Evolutionary conservation across 2,888 invertebrate genomes (phyloP).

Genomic region (Bembecia ichneumoniformis): DNA sequence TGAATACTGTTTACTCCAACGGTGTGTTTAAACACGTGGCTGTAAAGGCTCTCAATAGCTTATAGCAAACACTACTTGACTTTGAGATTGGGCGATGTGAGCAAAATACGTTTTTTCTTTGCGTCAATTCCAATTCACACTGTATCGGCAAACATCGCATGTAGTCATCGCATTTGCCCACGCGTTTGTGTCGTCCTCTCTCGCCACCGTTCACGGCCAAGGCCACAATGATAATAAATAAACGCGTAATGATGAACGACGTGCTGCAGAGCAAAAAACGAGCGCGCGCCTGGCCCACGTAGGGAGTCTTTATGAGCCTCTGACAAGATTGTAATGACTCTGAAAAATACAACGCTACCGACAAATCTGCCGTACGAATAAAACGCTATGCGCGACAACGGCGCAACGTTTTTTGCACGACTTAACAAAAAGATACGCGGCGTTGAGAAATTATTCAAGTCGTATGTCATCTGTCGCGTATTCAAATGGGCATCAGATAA

Average conservation of each 20-base stretch:
- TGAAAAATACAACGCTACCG: constrained; percentile 51
- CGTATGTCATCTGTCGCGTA: constrained; percentile 17
- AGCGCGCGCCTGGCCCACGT: constrained; percentile 49
- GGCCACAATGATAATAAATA: constrained; percentile 58
- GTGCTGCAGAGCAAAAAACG: constrained; percentile 48
- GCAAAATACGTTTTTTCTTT: constrained; percentile 33
- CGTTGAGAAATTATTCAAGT: constrained; percentile 6
- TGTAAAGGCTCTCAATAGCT: neutral
- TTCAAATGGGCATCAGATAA: constrained; percentile 28
- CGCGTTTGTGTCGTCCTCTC: constrained; percentile 33
- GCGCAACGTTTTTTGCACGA: constrained; percentile 1
- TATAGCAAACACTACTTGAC: constrained; percentile 5
- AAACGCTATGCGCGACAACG: constrained; percentile 28
- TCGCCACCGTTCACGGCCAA: constrained; percentile 67
- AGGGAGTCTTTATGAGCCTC: constrained; percentile 50
- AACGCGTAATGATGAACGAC: constrained; percentile 60
- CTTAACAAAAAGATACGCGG: neutral
- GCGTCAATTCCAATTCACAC: constrained; percentile 28
- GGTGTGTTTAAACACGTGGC: too few species aligned
- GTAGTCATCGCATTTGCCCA: constrained; percentile 36
- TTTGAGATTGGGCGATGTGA: constrained; percentile 12
- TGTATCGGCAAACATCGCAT: constrained; percentile 22
- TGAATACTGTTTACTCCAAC: neutral
- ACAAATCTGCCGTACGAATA: constrained; percentile 30
- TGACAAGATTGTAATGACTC: constrained; percentile 52